Conservation (phyloP, 2,888 invertebrate genomes). For the Lithophane ornitopus region DNA sequence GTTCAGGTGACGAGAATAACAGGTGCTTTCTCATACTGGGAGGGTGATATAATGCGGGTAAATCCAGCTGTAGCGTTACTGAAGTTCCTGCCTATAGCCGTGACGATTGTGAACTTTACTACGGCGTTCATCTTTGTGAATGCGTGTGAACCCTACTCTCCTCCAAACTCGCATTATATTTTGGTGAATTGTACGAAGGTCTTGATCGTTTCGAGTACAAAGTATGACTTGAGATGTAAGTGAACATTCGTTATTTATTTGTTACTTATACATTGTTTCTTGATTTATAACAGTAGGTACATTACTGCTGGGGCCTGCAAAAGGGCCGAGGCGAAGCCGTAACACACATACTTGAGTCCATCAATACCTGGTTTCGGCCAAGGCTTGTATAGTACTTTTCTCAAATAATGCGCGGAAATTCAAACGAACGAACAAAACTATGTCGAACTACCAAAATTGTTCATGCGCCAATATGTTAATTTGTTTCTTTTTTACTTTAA, state of each 20-base stretch:
- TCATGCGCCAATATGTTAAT: too few species aligned
- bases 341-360: too few species aligned
- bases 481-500: not conserved
- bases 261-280: not conserved
- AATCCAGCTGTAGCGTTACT: constrained; percentile 81
- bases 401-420: too few species aligned
- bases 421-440: too few species aligned
- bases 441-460: too few species aligned
- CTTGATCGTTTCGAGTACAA: constrained; percentile 68
- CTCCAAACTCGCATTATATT: constrained; percentile 60
- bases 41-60: constrained; percentile 83
- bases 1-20: constrained; percentile 83
- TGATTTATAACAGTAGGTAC: not conserved
- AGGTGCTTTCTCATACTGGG: constrained; percentile 84
- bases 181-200: constrained; percentile 80
- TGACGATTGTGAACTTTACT: constrained; percentile 83
- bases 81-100: constrained; percentile 83
- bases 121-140: constrained; percentile 81
- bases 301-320: too few species aligned
- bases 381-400: too few species aligned
- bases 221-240: constrained; percentile 75
- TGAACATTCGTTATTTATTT: constrained; percentile 9
- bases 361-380: too few species aligned
- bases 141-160: constrained; percentile 75
- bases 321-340: too few species aligned